Base-by-base conservation (phyloP, 2,888 invertebrate species). In the Agrotis ipsilon region DNA sequence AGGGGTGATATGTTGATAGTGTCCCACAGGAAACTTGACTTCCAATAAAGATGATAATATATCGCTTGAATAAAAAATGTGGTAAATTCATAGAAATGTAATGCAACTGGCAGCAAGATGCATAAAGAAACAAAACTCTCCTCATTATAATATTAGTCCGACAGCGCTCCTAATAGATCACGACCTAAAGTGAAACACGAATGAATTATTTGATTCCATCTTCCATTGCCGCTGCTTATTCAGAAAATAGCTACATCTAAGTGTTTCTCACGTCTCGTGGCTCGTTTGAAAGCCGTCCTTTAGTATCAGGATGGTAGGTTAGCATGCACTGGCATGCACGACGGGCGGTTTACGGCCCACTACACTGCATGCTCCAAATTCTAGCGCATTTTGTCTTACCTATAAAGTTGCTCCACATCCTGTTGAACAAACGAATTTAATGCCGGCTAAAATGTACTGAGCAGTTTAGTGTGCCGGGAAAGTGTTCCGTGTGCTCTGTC, bases 291-390 rank as follows among this genome's bases (percentile, higher is more conserved):
- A 84, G 75, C 67, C 55, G 68, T 69, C 82, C 72, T 75, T 82
- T 63, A 70, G 52, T 70, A 83, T 77, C 76, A 75, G 75, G 75
- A 77, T 80, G 83, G 72, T 79, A 81, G 74, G 74, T 77, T 73
- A 73, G 61, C 85, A 75, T 76, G 73, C 72, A 72, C 77, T 72
- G 70, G 59, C 85, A 74, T 73, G 71, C 76, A 72, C 68, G 70
- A 81, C 76, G 73, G 68, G 67, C 65, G 73, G 76, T 87, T 88
- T 87, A 89, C 75, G 86, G 85, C 72, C 83, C 67, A 80, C 83
- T 87, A 83, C 84, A 87, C 78, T 72, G 68, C 84, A 81, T 83
- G 86, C 82, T 82, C 89, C 82, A 87, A 81, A 88, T 88, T 84
- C 76, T 86, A 80, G 74, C 70, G 51, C 78, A 75, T 80, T 80